phyloP scores from a whole-genome alignment of 2,113 vertebrate species.

The Apaloderma vittatum region DNA sequence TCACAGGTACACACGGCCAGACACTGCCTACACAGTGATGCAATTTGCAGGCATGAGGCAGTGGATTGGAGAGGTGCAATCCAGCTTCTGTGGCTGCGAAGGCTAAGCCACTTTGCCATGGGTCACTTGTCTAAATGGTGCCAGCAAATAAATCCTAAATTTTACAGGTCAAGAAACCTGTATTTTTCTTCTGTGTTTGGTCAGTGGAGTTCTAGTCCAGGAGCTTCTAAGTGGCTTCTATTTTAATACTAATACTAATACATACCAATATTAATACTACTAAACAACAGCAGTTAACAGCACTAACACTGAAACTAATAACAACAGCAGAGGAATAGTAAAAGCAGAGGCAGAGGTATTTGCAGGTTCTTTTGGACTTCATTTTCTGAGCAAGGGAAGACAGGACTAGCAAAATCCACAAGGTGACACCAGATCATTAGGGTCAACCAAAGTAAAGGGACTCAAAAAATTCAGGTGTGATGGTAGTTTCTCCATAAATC shows the following conservation, averaged over 20 bases:
- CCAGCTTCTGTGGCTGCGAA: not conserved
- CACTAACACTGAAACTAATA: too few species aligned
- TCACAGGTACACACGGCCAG: not conserved
- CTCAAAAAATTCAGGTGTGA: not conserved
- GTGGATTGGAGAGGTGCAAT: not conserved
- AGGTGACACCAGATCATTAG: slow-evolving; percentile 33
- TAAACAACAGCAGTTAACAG: not conserved
- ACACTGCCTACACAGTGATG: not conserved
- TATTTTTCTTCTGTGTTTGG: not conserved
- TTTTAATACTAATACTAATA: not conserved
- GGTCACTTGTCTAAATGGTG: not conserved
- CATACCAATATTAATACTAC: not conserved
- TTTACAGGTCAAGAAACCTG: not conserved
- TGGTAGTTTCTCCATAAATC: slow-evolving; percentile 31
- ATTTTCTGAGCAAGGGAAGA: not conserved
- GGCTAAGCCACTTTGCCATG: not conserved
- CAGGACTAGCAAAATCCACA: not conserved
- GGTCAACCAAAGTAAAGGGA: slow-evolving; percentile 9
- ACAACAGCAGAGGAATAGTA: not conserved
- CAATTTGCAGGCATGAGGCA: not conserved
- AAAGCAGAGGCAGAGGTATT: not conserved
- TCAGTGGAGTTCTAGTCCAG: not conserved
- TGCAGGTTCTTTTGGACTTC: not conserved
- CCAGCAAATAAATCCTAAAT: not conserved
- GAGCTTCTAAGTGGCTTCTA: not conserved